phyloP scores from a whole-genome alignment of 2,888 invertebrate genomes.

The Nephrocerus scutellatus region DNA sequence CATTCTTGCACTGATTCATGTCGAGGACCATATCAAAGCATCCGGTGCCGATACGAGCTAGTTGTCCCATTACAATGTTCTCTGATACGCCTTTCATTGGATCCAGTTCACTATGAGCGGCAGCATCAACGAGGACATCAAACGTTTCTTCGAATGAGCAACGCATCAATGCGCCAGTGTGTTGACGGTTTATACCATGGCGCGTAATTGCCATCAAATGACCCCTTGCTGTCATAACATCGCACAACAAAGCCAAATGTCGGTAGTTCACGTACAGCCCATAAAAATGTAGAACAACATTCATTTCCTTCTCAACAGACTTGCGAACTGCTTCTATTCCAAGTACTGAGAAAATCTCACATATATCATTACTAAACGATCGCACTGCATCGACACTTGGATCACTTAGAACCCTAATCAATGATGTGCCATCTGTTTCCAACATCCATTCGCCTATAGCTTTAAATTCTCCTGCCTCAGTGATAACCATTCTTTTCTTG shows the following conservation, averaged over 20 bases:
- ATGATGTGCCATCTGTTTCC: slow-evolving; percentile 95
- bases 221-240: slow-evolving; percentile 98
- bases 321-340: slow-evolving; percentile 97
- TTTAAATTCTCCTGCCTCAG: slow-evolving; percentile 87
- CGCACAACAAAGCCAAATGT: slow-evolving; percentile 92
- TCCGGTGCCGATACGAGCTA: slow-evolving; percentile 87
- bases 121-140: slow-evolving; percentile 92
- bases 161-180: slow-evolving; percentile 93
- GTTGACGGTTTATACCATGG: slow-evolving; percentile 95
- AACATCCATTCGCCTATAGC: slow-evolving; percentile 94
- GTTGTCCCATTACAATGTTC: slow-evolving; percentile 93
- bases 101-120: slow-evolving; percentile 90
- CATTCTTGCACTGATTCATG: slow-evolving; percentile 91
- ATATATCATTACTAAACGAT: slow-evolving; percentile 95
- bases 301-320: slow-evolving; percentile 97
- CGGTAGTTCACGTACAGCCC: slow-evolving; percentile 98
- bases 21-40: slow-evolving; percentile 91
- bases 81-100: slow-evolving; percentile 95
- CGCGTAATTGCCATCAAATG: slow-evolving; percentile 99
- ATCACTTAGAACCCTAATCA: slow-evolving; percentile 91
- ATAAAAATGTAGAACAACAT: slow-evolving; percentile 94
- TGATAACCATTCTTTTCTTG: slow-evolving; percentile 90
- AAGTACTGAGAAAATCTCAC: slow-evolving; percentile 89
- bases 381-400: slow-evolving; percentile 95
- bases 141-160: slow-evolving; percentile 97